Evolutionary conservation across 2,113 vertebrate genomes (phyloP).

Genomic region (Megaceryle maxima): DNA sequence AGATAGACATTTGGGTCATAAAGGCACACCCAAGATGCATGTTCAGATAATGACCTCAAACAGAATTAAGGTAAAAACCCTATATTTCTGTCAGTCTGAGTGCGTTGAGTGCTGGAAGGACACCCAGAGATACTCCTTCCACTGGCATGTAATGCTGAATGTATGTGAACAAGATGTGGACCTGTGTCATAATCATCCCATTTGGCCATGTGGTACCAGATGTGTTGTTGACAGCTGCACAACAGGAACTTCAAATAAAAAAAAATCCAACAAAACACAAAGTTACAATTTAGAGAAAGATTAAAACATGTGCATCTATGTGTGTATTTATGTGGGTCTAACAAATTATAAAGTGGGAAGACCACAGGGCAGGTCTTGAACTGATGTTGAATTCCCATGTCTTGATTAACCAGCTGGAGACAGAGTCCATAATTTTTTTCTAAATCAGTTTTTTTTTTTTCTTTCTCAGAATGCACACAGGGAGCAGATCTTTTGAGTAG

Average conservation of each 20-base stretch:
- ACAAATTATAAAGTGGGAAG: neutral
- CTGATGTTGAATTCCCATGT: neutral
- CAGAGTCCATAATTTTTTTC: neutral
- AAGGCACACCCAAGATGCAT: neutral
- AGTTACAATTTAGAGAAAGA: neutral
- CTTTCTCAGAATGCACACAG: slow-evolving; percentile 5
- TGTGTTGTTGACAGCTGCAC: neutral
- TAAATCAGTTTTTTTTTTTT: neutral
- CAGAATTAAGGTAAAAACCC: neutral
- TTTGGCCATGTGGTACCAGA: neutral
- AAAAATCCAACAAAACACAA: neutral
- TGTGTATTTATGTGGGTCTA: neutral
- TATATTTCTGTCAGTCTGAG: neutral
- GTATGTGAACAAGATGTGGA: neutral
- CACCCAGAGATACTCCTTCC: neutral
- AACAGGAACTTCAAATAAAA: neutral
- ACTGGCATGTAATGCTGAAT: rapidly evolving
- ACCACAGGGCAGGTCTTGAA: neutral
- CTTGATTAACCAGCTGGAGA: neutral
- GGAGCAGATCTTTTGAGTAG: slow-evolving; percentile 66
- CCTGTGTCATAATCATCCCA: neutral
- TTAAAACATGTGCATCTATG: neutral
- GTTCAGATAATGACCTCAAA: neutral
- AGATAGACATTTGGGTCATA: neutral
- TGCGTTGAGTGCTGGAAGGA: neutral